phyloP scores from a whole-genome alignment of 2,797 vertebrate species.

The Amazona ochrocephala region DNA sequence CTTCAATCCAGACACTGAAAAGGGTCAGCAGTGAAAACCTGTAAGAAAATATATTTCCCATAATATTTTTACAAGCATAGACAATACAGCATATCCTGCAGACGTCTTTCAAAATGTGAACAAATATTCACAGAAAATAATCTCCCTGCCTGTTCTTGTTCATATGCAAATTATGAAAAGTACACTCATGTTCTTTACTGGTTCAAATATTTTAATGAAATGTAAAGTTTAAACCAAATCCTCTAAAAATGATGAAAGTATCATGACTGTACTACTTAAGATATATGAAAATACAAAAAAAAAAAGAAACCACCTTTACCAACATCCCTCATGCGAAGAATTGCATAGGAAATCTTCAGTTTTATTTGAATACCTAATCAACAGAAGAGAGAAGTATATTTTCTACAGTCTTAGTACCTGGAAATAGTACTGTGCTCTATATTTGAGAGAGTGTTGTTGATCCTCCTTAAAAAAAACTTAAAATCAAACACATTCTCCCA shows the following conservation, averaged over 20 bases:
- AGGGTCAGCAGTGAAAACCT: not conserved
- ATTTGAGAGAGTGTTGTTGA: not conserved
- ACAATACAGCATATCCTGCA: not conserved
- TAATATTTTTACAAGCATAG: not conserved
- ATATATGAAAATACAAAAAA: not conserved
- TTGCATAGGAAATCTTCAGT: not conserved
- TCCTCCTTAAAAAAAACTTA: not conserved
- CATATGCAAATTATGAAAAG: not conserved
- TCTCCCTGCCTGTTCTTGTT: not conserved
- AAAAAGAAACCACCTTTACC: not conserved
- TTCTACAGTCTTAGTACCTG: not conserved
- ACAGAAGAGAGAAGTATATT: not conserved
- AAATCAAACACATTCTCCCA: not conserved
- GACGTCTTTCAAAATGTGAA: not conserved
- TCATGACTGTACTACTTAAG: not conserved
- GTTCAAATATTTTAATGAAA: not conserved
- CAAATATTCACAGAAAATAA: not conserved
- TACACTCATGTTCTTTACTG: not conserved
- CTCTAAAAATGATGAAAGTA: constrained; percentile 13
- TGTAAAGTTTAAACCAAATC: constrained; percentile 32
- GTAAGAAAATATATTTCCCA: not conserved
- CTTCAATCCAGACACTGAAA: not conserved
- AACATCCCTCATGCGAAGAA: not conserved
- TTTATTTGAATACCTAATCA: not conserved
- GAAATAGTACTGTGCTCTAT: not conserved